These are phyloP conservation scores for Cinclus mexicanus DNA, from an alignment of 2,113 vertebrate genomes.

Conservation along the genomic window DNA sequence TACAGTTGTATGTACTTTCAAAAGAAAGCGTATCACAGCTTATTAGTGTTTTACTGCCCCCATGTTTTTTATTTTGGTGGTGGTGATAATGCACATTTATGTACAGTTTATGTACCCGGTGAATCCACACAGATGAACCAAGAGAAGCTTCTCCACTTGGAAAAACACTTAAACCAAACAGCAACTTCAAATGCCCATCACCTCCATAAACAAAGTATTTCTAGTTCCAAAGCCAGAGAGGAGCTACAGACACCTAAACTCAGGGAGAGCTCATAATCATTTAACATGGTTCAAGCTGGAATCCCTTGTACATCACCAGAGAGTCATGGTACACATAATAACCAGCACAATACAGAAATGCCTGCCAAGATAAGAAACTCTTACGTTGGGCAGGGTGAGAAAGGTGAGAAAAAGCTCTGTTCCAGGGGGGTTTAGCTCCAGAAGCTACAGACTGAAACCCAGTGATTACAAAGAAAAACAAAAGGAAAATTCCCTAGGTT, in stretches of 20 bases:
- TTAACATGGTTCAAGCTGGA: neutral
- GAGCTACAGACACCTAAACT: rapidly evolving
- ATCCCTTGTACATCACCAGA: neutral
- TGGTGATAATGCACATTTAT: neutral
- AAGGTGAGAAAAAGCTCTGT: neutral
- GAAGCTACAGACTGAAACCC: neutral
- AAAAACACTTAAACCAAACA: neutral
- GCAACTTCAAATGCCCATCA: neutral
- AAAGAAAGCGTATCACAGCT: neutral
- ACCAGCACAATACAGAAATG: neutral
- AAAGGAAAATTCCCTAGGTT: neutral
- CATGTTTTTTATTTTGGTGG: neutral
- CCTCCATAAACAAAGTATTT: neutral
- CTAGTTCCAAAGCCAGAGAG: neutral
- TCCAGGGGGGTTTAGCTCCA: neutral
- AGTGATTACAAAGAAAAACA: neutral
- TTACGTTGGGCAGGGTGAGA: neutral
- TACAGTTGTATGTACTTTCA: rapidly evolving
- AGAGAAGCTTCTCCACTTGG: neutral
- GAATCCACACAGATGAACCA: neutral
- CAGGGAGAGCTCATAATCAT: neutral
- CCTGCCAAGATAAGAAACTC: neutral
- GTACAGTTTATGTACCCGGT: neutral
- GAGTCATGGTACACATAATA: neutral
- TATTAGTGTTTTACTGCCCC: neutral